These are phyloP conservation scores for Scolopax bukidnonensis DNA, from an alignment of 2,797 vertebrate species.

Conservation along the genomic window DNA sequence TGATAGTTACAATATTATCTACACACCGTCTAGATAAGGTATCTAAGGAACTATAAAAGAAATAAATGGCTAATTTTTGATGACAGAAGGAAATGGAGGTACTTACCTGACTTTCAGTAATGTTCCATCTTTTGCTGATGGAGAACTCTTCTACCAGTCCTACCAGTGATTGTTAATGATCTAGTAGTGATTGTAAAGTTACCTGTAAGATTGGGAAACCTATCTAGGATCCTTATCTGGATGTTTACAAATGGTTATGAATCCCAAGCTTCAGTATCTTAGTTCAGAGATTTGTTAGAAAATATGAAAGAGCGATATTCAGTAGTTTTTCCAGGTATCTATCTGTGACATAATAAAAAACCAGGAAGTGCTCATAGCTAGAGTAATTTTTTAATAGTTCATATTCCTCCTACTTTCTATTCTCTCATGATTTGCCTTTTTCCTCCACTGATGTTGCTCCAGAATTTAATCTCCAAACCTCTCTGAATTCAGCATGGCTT, in stretches of 20 bases:
- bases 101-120: neutral
- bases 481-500: neutral
- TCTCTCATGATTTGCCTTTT: neutral
- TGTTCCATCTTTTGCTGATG: neutral
- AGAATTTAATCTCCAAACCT: neutral
- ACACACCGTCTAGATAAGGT: neutral
- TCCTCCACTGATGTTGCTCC: neutral
- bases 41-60: neutral
- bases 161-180: neutral
- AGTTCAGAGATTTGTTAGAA: neutral
- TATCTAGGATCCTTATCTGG: neutral
- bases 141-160: neutral
- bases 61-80: neutral
- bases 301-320: neutral
- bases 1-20: neutral
- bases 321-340: neutral
- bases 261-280: neutral
- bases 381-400: neutral
- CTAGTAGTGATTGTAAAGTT: neutral
- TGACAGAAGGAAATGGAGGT: neutral
- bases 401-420: neutral
- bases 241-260: neutral
- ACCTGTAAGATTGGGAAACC: neutral
- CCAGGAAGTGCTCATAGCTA: neutral
- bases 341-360: neutral